Percentiles rank a stretch among this genome's conserved stretches.
These are phyloP conservation scores for Drosophila navojoa DNA, from an alignment of 1,140 invertebrate genomes.

Conservation along the genomic window DNA sequence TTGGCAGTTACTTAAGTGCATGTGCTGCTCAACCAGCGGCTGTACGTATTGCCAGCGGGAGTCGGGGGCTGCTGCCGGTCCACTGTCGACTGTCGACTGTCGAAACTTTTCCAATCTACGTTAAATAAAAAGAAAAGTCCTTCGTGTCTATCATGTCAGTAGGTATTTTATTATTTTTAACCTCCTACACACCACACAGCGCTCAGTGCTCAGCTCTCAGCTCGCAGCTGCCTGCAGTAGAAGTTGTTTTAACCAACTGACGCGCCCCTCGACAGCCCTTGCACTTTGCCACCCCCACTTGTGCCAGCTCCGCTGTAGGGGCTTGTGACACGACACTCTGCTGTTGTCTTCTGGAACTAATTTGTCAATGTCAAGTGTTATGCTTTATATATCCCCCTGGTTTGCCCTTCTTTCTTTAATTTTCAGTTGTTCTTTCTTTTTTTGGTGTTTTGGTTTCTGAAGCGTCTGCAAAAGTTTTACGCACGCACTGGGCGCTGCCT, in stretches of 20 bases:
- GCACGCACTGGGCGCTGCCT: slow-evolving; percentile 38
- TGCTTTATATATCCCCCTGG: slow-evolving; percentile 65
- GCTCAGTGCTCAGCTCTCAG: slow-evolving; percentile 10
- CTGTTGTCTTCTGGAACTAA: slow-evolving; percentile 80
- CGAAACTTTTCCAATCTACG: slow-evolving; percentile 83
- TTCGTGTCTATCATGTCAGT: slow-evolving; percentile 83
- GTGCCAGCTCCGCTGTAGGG: not conserved
- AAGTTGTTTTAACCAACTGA: slow-evolving; percentile 63
- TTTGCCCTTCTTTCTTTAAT: slow-evolving; percentile 10
- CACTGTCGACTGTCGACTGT: slow-evolving; percentile 68
- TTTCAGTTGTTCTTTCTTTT: slow-evolving; percentile 2
- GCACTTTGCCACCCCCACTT: slow-evolving; percentile 4
- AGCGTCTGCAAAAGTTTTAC: slow-evolving; percentile 64
- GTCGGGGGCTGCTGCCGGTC: slow-evolving; percentile 8
- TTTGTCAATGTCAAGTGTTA: slow-evolving; percentile 84
- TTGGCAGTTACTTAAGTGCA: slow-evolving; percentile 69
- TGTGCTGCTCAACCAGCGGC: slow-evolving; percentile 57
- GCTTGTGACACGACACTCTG: slow-evolving; percentile 20
- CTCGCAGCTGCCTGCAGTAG: slow-evolving; percentile 25
- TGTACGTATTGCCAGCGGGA: not conserved
- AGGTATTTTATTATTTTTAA: slow-evolving; percentile 83
- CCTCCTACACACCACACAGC: slow-evolving; percentile 39
- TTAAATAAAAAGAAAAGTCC: slow-evolving; percentile 82
- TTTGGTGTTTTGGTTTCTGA: slow-evolving; percentile 14
- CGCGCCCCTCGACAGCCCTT: slow-evolving; percentile 1